A percentile compares a stretch with the other conserved stretches of the same genome.
Evolutionary conservation across 2,797 vertebrate species (phyloP).

Genomic region (Decapterus maruadsi): DNA sequence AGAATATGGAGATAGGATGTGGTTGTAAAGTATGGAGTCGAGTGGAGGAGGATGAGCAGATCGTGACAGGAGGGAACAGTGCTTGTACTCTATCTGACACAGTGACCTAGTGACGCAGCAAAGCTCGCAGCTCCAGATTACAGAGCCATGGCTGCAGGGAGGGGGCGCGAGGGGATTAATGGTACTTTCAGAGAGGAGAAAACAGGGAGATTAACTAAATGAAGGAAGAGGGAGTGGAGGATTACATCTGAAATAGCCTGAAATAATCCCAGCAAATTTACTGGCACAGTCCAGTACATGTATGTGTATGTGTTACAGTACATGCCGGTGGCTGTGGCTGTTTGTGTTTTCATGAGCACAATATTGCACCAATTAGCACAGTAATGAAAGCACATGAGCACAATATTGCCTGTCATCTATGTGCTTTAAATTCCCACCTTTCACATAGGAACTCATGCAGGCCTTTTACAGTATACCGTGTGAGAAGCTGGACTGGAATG

Average conservation of each 20-base stretch:
- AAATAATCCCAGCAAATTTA: slow-evolving; percentile 73
- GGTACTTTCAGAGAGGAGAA: slow-evolving; percentile 70
- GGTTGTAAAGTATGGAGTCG: slow-evolving; percentile 15
- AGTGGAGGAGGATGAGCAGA: slow-evolving; percentile 38
- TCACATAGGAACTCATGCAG: not conserved
- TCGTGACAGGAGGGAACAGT: slow-evolving; percentile 36
- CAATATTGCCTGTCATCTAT: slow-evolving; percentile 2
- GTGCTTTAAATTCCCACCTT: not conserved
- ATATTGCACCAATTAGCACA: slow-evolving; percentile 16
- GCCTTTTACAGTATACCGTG: slow-evolving; percentile 4
- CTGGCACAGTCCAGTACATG: slow-evolving; percentile 35
- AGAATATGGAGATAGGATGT: slow-evolving; percentile 9
- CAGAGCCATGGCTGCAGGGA: slow-evolving; percentile 28
- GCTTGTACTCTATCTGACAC: slow-evolving; percentile 72
- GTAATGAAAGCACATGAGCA: slow-evolving; percentile 11
- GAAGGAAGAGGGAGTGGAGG: slow-evolving; percentile 62
- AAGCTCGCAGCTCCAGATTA: slow-evolving; percentile 78
- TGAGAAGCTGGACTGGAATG: slow-evolving; percentile 51
- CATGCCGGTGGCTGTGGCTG: not conserved
- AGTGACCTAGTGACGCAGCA: slow-evolving; percentile 80
- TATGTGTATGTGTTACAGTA: not conserved
- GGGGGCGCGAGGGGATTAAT: slow-evolving; percentile 67
- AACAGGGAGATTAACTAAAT: slow-evolving; percentile 81
- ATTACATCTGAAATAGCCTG: slow-evolving; percentile 75
- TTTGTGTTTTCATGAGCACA: not conserved